These are phyloP conservation scores for Pseudeuparius sepicola DNA, from an alignment of 2,888 invertebrate genomes.

Conservation along the genomic window DNA sequence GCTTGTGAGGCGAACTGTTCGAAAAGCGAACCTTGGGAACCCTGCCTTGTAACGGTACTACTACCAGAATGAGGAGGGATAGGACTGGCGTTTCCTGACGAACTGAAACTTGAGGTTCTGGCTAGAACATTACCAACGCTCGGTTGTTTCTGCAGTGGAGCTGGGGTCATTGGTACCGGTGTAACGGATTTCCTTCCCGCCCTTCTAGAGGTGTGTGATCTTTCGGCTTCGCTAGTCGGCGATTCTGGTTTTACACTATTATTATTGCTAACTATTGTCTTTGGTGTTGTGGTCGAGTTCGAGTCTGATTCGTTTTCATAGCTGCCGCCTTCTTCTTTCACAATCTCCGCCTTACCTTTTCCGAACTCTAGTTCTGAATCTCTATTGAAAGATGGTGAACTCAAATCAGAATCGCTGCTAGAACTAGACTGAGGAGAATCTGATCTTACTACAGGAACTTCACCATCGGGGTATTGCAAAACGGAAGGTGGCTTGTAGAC, in stretches of 20 bases:
- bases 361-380: slow-evolving; percentile 57
- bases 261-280: slow-evolving; percentile 54
- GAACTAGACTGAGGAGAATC: slow-evolving; percentile 68
- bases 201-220: no score
- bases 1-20: slow-evolving; percentile 84
- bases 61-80: slow-evolving; percentile 33
- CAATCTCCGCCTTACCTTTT: slow-evolving; percentile 36
- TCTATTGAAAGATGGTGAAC: slow-evolving; percentile 59
- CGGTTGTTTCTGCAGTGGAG: slow-evolving; percentile 47
- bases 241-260: slow-evolving; percentile 42
- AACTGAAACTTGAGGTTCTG: slow-evolving; percentile 54
- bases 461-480: slow-evolving; percentile 69
- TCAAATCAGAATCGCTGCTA: slow-evolving; percentile 60
- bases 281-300: slow-evolving; percentile 63
- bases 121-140: slow-evolving; percentile 52
- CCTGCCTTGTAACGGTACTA: slow-evolving; percentile 52
- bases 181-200: slow-evolving; percentile 35
- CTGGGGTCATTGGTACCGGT: slow-evolving; percentile 46
- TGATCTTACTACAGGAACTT: slow-evolving; percentile 44
- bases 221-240: slow-evolving; percentile 44
- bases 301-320: slow-evolving; percentile 70
- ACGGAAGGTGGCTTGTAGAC: slow-evolving; percentile 89
- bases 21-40: slow-evolving; percentile 74
- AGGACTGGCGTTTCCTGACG: slow-evolving; percentile 36
- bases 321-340: slow-evolving; percentile 48